phyloP scores from a whole-genome alignment of 2,888 invertebrate species.

The Panzeria rudis region DNA sequence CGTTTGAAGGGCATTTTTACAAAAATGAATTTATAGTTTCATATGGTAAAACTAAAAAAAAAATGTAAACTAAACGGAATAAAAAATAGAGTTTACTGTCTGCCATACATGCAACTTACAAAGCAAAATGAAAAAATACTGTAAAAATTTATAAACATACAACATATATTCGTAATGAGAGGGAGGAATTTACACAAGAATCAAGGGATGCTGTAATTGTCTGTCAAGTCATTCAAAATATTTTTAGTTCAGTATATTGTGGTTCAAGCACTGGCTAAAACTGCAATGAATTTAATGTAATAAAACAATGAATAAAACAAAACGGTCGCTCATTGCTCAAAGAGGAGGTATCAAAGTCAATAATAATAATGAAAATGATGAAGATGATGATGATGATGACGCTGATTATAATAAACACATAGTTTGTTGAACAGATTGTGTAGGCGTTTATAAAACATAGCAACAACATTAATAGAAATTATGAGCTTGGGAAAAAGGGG shows the following conservation, averaged over 20 bases:
- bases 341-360: slow-evolving; percentile 64
- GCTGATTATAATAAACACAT: slow-evolving; percentile 54
- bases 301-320: slow-evolving; percentile 59
- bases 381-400: slow-evolving; percentile 11
- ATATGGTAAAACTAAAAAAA: neutral
- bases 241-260: slow-evolving; percentile 26
- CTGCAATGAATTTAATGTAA: slow-evolving; percentile 65
- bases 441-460: slow-evolving; percentile 61
- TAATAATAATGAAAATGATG: slow-evolving; percentile 40
- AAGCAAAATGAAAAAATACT: slow-evolving; percentile 16
- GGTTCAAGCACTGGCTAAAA: slow-evolving; percentile 34
- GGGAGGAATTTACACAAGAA: slow-evolving; percentile 21
- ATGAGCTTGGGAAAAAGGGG: slow-evolving; percentile 43
- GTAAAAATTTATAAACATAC: slow-evolving; percentile 15
- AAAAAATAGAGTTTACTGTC: slow-evolving; percentile 3
- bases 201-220: slow-evolving; percentile 55
- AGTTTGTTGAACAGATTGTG: slow-evolving; percentile 63
- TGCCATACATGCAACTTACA: slow-evolving; percentile 27
- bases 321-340: slow-evolving; percentile 30
- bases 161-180: neutral
- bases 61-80: slow-evolving; percentile 10
- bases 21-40: slow-evolving; percentile 16
- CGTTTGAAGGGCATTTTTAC: no score
- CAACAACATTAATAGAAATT: slow-evolving; percentile 38
- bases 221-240: slow-evolving; percentile 53